Conservation (phyloP, 1,140 invertebrate genomes). For the Drosophila pseudoananassae region DNA sequence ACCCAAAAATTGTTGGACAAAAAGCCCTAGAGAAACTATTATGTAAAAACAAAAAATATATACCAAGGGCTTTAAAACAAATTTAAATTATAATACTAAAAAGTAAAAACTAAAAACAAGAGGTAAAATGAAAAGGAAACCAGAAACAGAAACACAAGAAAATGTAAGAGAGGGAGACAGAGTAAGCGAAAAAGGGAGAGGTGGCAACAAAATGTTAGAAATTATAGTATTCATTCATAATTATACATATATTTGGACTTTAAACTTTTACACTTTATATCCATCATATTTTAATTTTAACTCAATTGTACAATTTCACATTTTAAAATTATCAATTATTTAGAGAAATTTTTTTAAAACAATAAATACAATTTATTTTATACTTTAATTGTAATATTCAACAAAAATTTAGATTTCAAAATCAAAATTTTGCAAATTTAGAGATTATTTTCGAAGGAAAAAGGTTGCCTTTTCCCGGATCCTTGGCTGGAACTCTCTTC, state of each 20-base stretch:
- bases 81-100: not conserved
- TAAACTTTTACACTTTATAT: not conserved
- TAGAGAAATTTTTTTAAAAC: not conserved
- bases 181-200: not conserved
- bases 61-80: conserved; percentile 19
- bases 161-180: conserved; percentile 4
- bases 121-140: not conserved
- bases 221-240: not conserved
- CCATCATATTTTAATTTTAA: no score
- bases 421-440: not conserved
- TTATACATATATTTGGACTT: not conserved
- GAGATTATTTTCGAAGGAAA: not conserved
- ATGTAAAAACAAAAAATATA: not conserved
- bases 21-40: not conserved
- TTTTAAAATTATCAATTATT: not conserved
- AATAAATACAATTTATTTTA: no score
- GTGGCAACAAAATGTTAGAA: not conserved
- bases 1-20: not conserved
- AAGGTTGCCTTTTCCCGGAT: no score
- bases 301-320: no score
- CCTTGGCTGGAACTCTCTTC: not conserved
- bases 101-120: not conserved
- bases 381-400: not conserved
- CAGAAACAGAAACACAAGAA: not conserved
- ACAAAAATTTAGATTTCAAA: not conserved